Base-by-base conservation (phyloP, 2,797 vertebrate species). In the Eidolon dupreanum region DNA sequence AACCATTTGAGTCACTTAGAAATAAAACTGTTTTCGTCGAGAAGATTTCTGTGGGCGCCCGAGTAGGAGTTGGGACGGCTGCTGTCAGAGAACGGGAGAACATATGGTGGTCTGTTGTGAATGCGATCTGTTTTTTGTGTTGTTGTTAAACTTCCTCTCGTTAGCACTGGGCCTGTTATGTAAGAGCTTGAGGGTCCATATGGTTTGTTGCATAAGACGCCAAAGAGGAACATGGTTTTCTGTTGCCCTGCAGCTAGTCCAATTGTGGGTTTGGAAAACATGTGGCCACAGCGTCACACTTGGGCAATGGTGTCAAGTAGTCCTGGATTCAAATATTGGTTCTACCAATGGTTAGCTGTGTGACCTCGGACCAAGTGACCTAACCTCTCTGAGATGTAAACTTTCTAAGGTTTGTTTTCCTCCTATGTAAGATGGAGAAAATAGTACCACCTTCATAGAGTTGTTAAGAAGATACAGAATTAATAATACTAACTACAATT, bases 61-160 rank as follows among this genome's bases (percentile, higher is more conserved):
- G 85, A 68, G 97, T 96, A 79, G 97, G 97, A 94, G 97, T 63
- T 8, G 84, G 95, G 95, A 92, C 0, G 74, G 96, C 96, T 97
- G 95, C 85, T 97, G 96, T 97, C 96, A 97, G 97, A n/a, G 97
- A 96, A 88, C n/a, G 26, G 88, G 70, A 43, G 94, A 95, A 66
- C 97, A 98, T 98, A 98, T 97, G 97, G 97, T 94, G 95, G 97
- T 97, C 97, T 96, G 93, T 96, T 96, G 96, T 96, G 95, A 97
- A 96, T 89, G 70, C 51, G 96, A 93, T 96, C 94, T 98, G 97
- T 87, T 98, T 97, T 97, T 91, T 89, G 90, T 96, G 96, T 96
- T 98, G 97, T 98, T 97, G 97, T 97, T 97, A 98, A 98, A 98
- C 97, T 98, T 97, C 97, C 95, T 95, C 88, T 95, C 19, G 65